A percentile compares a stretch with the other conserved stretches of the same genome.
These are phyloP conservation scores for Ernsta delagoae DNA, from an alignment of 2,888 invertebrate genomes.

Conservation along the genomic window DNA sequence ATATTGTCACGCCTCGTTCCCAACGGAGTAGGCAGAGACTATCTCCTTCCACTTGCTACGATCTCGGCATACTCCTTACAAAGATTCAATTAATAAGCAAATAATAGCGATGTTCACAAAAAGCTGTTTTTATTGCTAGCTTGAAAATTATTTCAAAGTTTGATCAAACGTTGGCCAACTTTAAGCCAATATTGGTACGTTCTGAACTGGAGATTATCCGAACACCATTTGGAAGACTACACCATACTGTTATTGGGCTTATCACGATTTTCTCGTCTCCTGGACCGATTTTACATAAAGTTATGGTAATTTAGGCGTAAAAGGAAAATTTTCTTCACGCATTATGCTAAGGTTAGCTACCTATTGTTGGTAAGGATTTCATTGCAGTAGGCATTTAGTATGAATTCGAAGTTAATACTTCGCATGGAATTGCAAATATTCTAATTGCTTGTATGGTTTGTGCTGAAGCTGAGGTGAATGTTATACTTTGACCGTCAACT, in stretches of 20 bases:
- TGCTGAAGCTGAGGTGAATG: no score
- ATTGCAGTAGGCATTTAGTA: no score
- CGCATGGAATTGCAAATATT: no score
- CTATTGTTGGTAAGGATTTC: constrained; percentile 4
- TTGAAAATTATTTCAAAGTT: neutral
- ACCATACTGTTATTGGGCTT: constrained; percentile 4
- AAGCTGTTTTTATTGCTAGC: no score
- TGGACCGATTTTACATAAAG: constrained; percentile 23
- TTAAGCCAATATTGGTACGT: neutral
- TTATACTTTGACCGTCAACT: no score
- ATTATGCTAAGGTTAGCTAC: constrained; percentile 19
- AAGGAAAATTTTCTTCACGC: constrained; percentile 27
- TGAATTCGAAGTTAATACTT: neutral
- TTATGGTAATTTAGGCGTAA: constrained; percentile 32
- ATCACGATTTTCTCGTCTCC: constrained; percentile 24
- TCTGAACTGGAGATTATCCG: neutral
- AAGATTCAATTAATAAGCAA: no score
- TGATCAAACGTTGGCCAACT: neutral
- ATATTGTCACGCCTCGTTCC: no score
- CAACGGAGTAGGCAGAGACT: no score
- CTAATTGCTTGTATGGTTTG: no score
- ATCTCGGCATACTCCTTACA: no score
- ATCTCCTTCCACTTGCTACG: no score
- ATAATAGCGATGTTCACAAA: no score
- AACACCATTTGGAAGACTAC: constrained; percentile 5